Base-by-base conservation (phyloP, 2,797 vertebrate species). In the Danio kyathit region DNA sequence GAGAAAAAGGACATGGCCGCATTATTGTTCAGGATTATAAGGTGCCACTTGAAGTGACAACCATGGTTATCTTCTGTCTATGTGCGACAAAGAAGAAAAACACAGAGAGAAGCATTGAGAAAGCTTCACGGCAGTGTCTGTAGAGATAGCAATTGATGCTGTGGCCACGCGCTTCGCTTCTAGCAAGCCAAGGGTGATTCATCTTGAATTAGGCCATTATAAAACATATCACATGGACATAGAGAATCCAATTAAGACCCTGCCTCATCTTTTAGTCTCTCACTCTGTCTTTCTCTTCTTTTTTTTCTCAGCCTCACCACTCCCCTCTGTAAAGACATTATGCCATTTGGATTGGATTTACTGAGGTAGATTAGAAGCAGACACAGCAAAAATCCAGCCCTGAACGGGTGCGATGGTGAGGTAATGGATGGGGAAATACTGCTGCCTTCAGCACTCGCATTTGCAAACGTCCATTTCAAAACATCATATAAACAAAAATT, bases 1-100 rank as follows among this genome's bases (percentile, higher is more conserved):
- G 67, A 84, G 76, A 72, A 78, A 84, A 83, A 85, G 59, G 71
- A 66, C 41, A 65, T 10, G 41, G 61, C 38, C 85, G 76, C 88
- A 89, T 91, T 90, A 90, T 91, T 92, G 90, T 93, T 90, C 89
- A 92, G 92, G 92, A 93, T 94, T 93, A 93, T 90, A 90, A 90
- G 88, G 85, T 90, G 90, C 89, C 89, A 91, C 89, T 91, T 92
- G 90, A 93, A 93, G 90, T 91, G 88, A 88, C 92, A 90, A 87
- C 88, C 90, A 90, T 87, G 61, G 85, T 93, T 92, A 93, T 93
- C 92, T 91, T 86, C 89, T 84, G 89, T 91, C 90, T 90, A 89
- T 90, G 89, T 89, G 86, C 81, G 54, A 56, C 90, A 90, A 89
- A 90, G 90, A 89, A 83, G 89, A 88, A 89, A 89, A 90, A 63